These are phyloP conservation scores for Alsophila aescularia DNA, from an alignment of 2,888 invertebrate genomes.

Conservation along the genomic window DNA sequence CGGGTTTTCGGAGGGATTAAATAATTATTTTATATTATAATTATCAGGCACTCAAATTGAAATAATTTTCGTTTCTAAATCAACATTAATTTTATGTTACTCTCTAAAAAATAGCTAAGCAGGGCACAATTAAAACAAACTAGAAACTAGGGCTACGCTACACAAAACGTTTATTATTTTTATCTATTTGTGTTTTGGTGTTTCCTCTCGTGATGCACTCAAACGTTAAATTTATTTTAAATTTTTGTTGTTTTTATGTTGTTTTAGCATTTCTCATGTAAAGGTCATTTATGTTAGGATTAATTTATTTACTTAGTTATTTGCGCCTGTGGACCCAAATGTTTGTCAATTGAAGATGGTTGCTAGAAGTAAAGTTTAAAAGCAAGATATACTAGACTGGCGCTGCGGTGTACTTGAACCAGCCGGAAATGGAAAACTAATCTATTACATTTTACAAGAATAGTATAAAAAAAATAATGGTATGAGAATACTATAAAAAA, in stretches of 20 bases:
- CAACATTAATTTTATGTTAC: slow-evolving; percentile 14
- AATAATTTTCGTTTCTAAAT: slow-evolving; percentile 52
- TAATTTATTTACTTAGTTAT: slow-evolving; percentile 71
- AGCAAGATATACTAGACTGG: too few relatives aligned
- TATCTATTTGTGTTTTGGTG: slow-evolving; percentile 2
- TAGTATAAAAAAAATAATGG: too few relatives aligned
- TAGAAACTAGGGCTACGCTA: not conserved
- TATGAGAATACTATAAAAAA: too few relatives aligned
- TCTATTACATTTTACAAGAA: too few relatives aligned
- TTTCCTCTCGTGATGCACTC: slow-evolving; percentile 23
- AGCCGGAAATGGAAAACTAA: too few relatives aligned
- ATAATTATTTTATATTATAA: slow-evolving; percentile 66
- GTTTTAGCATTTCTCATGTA: not conserved
- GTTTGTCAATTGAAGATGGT: slow-evolving; percentile 22
- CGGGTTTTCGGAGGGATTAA: slow-evolving; percentile 78
- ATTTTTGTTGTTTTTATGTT: not conserved
- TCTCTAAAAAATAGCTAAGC: slow-evolving; percentile 19
- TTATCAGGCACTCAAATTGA: slow-evolving; percentile 80
- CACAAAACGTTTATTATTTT: not conserved
- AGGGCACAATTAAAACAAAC: slow-evolving; percentile 9
- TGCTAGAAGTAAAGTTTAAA: not conserved
- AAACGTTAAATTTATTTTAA: slow-evolving; percentile 11
- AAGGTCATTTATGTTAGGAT: slow-evolving; percentile 23
- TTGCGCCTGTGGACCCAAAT: slow-evolving; percentile 74
- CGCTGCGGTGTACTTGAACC: too few relatives aligned